Evolutionary conservation across 2,797 vertebrate species (phyloP).

Genomic region (Oryzias dopingdopingensis): DNA sequence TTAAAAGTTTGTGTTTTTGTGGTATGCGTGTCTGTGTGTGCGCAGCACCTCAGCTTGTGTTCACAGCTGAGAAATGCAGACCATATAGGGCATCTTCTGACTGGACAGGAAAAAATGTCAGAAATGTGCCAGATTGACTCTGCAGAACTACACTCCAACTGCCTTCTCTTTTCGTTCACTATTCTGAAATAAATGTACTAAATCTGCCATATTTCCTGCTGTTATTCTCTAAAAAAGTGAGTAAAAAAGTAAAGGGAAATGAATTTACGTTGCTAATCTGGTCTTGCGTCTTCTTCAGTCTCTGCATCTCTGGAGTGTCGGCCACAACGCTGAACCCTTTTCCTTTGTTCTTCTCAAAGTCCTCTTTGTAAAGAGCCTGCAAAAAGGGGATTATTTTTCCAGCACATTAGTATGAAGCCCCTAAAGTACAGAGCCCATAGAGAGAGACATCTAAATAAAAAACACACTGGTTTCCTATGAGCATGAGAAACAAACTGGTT

Average conservation of each 20-base stretch:
- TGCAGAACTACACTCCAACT: constrained; percentile 36
- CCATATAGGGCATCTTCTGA: constrained; percentile 72
- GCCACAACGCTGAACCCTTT: constrained; percentile 91
- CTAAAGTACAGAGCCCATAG: no score
- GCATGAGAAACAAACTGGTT: no score
- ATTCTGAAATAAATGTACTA: not conserved
- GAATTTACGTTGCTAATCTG: constrained; percentile 92
- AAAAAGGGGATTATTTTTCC: constrained; percentile 1
- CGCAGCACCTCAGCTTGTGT: constrained; percentile 29
- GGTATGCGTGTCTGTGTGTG: constrained; percentile 20
- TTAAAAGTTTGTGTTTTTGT: constrained; percentile 17
- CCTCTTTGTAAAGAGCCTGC: constrained; percentile 94
- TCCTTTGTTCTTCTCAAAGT: constrained; percentile 95
- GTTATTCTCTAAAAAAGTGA: not conserved
- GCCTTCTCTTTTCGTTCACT: constrained; percentile 4
- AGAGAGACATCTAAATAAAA: no score
- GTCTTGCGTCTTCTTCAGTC: constrained; percentile 94
- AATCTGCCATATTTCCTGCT: not conserved
- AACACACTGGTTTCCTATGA: no score
- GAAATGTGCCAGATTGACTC: constrained; percentile 57
- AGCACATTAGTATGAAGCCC: not conserved
- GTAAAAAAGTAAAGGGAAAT: not conserved
- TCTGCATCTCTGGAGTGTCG: constrained; percentile 92
- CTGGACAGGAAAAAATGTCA: constrained; percentile 61
- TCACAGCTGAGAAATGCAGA: constrained; percentile 69